Percentiles rank a stretch among this genome's conserved stretches.
These are phyloP conservation scores for Spatulosminthurus flaviceps DNA, from an alignment of 2,888 invertebrate genomes.

Conservation along the genomic window DNA sequence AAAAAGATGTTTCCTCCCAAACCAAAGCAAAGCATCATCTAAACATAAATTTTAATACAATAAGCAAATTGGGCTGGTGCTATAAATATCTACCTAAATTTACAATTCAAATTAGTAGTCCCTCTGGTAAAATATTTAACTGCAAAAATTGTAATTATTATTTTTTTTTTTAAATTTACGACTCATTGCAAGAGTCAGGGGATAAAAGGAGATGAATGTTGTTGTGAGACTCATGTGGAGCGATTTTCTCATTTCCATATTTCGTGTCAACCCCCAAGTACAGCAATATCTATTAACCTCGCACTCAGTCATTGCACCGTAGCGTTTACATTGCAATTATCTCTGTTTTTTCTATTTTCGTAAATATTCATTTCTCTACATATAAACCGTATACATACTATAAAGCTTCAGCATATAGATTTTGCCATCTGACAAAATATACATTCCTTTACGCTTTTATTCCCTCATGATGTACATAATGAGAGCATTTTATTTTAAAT, in stretches of 20 bases:
- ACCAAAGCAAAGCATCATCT: background rate
- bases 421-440: background rate
- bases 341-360: background rate
- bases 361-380: slow-evolving; percentile 1
- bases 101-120: slow-evolving; percentile 28
- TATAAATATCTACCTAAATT: slow-evolving; percentile 21
- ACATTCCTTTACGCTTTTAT: too few species aligned
- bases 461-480: background rate
- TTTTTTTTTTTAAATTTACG: background rate
- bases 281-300: slow-evolving; percentile 1
- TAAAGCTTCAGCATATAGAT: background rate
- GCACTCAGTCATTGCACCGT: slow-evolving; percentile 5
- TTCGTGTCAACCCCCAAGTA: slow-evolving; percentile 10
- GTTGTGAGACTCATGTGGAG: background rate
- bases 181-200: background rate
- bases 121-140: background rate
- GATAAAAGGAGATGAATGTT: background rate
- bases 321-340: background rate
- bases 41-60: slow-evolving; percentile 29
- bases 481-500: slow-evolving; percentile 9
- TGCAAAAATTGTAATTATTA: slow-evolving; percentile 31
- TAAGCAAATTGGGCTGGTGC: background rate
- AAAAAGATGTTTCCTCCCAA: slow-evolving; percentile 1
- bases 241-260: background rate
- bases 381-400: background rate